A percentile compares a stretch with the other conserved stretches of the same genome.
phyloP scores from a whole-genome alignment of 2,888 invertebrate genomes.

The Dioctria linearis region DNA sequence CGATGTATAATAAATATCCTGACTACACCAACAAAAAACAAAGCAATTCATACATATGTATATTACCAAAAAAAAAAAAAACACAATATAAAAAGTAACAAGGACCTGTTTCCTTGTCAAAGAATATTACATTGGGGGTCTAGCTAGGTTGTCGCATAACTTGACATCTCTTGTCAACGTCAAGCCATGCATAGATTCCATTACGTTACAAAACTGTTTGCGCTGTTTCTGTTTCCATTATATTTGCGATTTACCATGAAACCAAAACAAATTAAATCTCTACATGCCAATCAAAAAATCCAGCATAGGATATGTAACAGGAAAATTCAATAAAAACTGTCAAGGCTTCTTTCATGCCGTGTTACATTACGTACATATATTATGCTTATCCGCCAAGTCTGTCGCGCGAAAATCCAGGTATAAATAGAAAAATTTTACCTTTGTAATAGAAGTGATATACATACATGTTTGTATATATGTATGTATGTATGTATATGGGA shows the following conservation, averaged over 20 bases:
- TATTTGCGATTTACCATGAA: not conserved
- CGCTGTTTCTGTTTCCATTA: not conserved
- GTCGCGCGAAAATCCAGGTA: not conserved
- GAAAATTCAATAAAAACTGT: slow-evolving; percentile 13
- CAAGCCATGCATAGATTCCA: slow-evolving; percentile 4
- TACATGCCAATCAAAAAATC: slow-evolving; percentile 9
- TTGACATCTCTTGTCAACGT: not conserved
- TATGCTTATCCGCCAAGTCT: not conserved
- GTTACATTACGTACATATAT: not conserved
- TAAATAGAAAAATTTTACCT: too few species aligned
- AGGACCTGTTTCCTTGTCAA: not conserved
- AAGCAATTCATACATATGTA: too few species aligned
- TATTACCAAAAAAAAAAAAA: not conserved
- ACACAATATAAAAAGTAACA: not conserved
- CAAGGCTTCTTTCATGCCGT: not conserved
- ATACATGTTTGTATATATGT: not conserved
- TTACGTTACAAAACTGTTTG: not conserved
- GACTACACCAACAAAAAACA: too few species aligned
- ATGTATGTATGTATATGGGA: not conserved
- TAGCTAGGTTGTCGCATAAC: not conserved
- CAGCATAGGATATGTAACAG: not conserved
- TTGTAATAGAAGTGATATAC: too few species aligned
- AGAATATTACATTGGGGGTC: not conserved
- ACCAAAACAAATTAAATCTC: slow-evolving; percentile 5
- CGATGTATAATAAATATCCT: too few species aligned